Percentiles rank a stretch among this genome's conserved stretches.
These are phyloP conservation scores for Nephila pilipes DNA, from an alignment of 1,140 invertebrate genomes.

Conservation along the genomic window DNA sequence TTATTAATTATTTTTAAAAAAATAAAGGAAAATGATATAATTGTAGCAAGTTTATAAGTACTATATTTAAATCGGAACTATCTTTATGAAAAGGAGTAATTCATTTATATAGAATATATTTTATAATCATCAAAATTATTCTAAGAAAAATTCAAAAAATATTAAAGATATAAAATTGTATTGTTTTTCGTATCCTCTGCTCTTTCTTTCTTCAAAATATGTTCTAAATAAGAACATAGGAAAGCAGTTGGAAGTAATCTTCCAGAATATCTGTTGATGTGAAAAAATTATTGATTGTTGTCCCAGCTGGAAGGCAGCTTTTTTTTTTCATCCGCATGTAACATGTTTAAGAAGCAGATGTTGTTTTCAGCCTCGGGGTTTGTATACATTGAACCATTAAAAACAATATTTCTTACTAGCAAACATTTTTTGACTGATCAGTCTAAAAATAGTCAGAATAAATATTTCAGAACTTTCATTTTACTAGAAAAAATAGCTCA, in stretches of 20 bases:
- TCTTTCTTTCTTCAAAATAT: not conserved
- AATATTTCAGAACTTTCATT: too few relatives aligned
- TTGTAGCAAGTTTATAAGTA: too few relatives aligned
- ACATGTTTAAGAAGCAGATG: not conserved
- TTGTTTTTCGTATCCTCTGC: not conserved
- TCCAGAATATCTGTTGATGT: constrained; percentile 14
- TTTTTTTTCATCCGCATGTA: not conserved
- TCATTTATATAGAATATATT: too few relatives aligned
- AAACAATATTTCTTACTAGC: not conserved
- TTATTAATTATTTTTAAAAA: too few relatives aligned
- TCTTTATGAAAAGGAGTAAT: too few relatives aligned
- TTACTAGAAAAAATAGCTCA: too few relatives aligned
- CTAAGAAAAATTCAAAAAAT: too few relatives aligned
- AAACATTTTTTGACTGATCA: not conserved
- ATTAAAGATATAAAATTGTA: too few relatives aligned
- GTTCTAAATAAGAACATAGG: not conserved
- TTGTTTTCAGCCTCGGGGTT: not conserved
- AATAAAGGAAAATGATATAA: too few relatives aligned
- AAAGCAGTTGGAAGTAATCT: not conserved
- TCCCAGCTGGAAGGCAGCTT: not conserved
- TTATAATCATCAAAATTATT: too few relatives aligned
- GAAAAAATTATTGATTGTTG: constrained; percentile 31
- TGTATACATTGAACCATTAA: not conserved
- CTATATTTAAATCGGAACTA: too few relatives aligned
- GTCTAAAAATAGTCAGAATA: too few relatives aligned